Base-by-base conservation (phyloP, 2,113 vertebrate genomes). In the Butorides virescens region DNA sequence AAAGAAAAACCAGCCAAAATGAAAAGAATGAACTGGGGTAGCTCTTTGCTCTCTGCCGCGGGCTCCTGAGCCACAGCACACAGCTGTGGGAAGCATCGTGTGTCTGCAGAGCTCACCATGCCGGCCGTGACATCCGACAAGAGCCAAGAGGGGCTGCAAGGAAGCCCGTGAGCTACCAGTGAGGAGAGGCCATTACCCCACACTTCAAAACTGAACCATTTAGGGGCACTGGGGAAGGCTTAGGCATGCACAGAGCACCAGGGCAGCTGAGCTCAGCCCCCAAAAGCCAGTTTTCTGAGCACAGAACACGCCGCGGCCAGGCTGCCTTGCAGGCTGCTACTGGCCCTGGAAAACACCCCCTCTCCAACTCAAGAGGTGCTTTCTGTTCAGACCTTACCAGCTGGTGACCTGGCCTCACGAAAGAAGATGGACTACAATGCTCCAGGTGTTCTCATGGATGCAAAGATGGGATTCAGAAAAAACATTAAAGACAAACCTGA, bases 81-180 rank as follows among this genome's bases (percentile, higher is more conserved):
- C 0, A 4, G 20, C 42, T 58, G 71, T 2, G 6, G 78, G 66
- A 86, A 78, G 72, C 72, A 61, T 2, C 80, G 19, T 0, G 0
- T 3, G 0, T 19, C 71, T 29, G 61, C 85, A 88, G 74, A 82
- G 78, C 70, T 58, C 59, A 8, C 5, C 4, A 1, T 6, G 37
- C 44, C 0, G 1, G 14, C 0, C 0, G 70, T 10, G 66, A 73
- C 59, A 76, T 10, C 76, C 2, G 0, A 25, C 39, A 50, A 52
- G 53, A 91, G 84, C 32, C 75, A 72, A 30, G 53, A 50, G 29
- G 42, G 44, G 84, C 49, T 71, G 65, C 30, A 39, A 58, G 30
- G 62, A 21, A 76, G n/a, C 17, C 34, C 16, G 65, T 17, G 83
- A 88, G 46, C n/a, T 12, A 19, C 11, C 46, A 37, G 39, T 0